Evolutionary conservation across 2,113 vertebrate species (phyloP), one percentile per base, ranked within the genome.

Genomic region (Falco punctatus): DNA sequence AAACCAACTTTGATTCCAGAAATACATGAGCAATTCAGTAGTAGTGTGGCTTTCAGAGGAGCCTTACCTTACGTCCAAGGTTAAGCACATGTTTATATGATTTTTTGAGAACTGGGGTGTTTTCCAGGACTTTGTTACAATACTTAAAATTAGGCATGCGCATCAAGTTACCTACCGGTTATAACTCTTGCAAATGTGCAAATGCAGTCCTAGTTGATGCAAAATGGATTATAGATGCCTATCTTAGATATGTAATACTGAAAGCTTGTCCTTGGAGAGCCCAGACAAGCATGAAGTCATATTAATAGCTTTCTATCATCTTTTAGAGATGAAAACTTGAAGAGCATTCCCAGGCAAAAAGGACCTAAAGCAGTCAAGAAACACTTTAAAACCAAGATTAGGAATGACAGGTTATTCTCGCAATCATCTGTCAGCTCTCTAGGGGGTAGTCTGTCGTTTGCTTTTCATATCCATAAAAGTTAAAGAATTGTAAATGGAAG

Each of bases 371-470:
- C 71, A 71, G 83, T 90, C 85, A 74, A 81, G 67, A 84, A 90
- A 69, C 23, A 23, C 64, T 92, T 93, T 59, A 83, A 90, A 94
- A 92, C 38, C 55, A 70, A 93, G 90, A 96, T 96, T 94, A 94
- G 75, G 51, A 88, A 62, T 94, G 94, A 96, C 82, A 95, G 93
- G 86, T 88, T 96, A 93, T 90, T 95, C 94, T 95, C 90, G 70
- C 51, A 69, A 40, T 96, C 6, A 23, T 86, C 82, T 93, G 75
- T 51, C 83, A 69, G 57, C 30, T 81, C 88, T 92, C 88, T 30
- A 24, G 88, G 52, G 86, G 32, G 79, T 88, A 21, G 12, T 70
- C 61, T 32, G 12, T 65, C 77, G 86, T 67, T 51, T 86, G 57
- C 49, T 84, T 66, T 84, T 90, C 77, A 78, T 71, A 71, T 28